Evolutionary conservation across 2,113 vertebrate species (phyloP).

Genomic region (Pampusana beccarii): DNA sequence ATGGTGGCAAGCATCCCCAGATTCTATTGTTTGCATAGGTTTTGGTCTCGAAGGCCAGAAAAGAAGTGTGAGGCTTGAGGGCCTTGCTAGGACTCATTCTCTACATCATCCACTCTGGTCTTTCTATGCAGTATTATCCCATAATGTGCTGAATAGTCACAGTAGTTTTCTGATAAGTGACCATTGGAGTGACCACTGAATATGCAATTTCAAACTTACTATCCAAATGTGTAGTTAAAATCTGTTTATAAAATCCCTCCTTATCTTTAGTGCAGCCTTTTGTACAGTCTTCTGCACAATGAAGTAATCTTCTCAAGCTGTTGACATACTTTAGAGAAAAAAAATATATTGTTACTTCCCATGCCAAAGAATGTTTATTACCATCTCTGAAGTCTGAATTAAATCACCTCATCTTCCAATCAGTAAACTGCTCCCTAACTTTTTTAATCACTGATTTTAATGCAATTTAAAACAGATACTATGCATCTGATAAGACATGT

Average conservation of each 20-base stretch:
- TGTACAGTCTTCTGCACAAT: neutral
- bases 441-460: neutral
- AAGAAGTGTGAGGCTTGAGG: neutral
- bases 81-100: neutral
- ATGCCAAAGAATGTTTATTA: neutral
- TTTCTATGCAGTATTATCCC: neutral
- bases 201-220: neutral
- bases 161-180: neutral
- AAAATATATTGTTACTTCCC: neutral
- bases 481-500: rapidly evolving
- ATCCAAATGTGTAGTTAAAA: neutral
- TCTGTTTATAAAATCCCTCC: neutral
- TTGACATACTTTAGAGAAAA: neutral
- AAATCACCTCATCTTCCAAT: neutral
- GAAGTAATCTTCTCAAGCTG: neutral
- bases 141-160: neutral
- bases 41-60: neutral
- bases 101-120: neutral
- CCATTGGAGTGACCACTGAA: neutral
- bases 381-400: neutral
- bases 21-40: neutral
- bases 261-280: neutral
- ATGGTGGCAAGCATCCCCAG: neutral
- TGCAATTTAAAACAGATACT: neutral
- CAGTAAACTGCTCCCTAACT: neutral